Base-by-base conservation (phyloP, 2,888 invertebrate species). In the Matsumyia berberina region DNA sequence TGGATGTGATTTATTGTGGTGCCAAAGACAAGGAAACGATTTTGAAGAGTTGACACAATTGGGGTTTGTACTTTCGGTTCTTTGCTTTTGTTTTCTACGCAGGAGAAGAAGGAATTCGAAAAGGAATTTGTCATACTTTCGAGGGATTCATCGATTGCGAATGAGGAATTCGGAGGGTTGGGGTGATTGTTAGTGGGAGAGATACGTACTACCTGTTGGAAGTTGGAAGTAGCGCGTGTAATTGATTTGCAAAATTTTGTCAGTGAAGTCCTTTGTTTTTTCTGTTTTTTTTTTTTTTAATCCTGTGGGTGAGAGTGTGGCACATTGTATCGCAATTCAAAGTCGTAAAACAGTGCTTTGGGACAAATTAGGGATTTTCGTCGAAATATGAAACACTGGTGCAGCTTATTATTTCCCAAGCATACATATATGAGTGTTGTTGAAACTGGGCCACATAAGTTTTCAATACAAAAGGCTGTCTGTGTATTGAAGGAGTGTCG, bases 161-260 rank as follows among this genome's bases (percentile, higher is more conserved):
- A 5, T 46, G 12, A 9, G 4, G 2, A 5, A 8, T n/a, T n/a
- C n/a, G 9, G 35, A 5, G 1, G 33, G 44, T 0, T 3, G 0
- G 6, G 17, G 15, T 37, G 11, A 11, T 5, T 29, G n/a, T 51
- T 11, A 64, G 24, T 49, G 64, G 5, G 42, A 33, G 55, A 55
- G 44, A 42, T 69, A 24, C 24, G 2, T 24, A 24, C 24, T 24
- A 24, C 24, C 24, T 24, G 24, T 24, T 24, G 24, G 24, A 3
- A 24, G 53, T 55, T 33, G 19, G 12, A 31, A 11, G 44, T 44
- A 33, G 69, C 55, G 44, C 55, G 55, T 69, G 55, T 12, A 57
- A 69, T 55, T 69, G 55, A 69, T 69, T 69, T 69, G 9, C 33
- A 33, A 35, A 44, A 12, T 57, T 33, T 24, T 69, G n/a, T 15